phyloP scores from a whole-genome alignment of 2,888 invertebrate genomes.

The Strigamia maritima region DNA sequence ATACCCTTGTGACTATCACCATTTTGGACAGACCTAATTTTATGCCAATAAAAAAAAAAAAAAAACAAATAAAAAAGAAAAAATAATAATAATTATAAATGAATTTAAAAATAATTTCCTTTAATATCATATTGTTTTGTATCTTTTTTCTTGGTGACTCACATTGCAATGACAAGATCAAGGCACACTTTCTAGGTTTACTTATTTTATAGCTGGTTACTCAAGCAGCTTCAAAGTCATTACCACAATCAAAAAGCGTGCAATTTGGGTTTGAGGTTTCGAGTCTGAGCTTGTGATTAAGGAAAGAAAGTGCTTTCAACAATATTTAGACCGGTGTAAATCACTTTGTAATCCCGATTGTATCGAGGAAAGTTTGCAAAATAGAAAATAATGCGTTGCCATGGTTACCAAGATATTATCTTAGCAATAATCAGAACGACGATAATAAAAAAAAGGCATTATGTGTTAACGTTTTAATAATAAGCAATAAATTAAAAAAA shows the following conservation, averaged over 20 bases:
- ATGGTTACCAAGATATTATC: neutral
- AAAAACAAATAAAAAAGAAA: neutral
- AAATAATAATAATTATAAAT: neutral
- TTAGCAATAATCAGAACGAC: neutral
- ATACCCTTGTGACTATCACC: constrained; percentile 35
- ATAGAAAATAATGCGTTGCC: neutral
- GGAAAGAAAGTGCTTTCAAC: constrained; percentile 5
- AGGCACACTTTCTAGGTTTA: constrained; percentile 20
- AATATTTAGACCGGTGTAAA: constrained; percentile 15
- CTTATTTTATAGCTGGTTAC: constrained; percentile 20
- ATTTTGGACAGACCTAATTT: neutral
- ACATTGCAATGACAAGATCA: constrained; percentile 5
- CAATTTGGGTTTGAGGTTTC: constrained; percentile 18
- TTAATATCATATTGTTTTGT: neutral
- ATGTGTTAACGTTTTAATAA: neutral
- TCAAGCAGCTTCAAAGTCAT: constrained; percentile 20
- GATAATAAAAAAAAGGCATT: neutral
- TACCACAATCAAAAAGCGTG: constrained; percentile 7
- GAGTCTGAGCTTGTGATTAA: constrained; percentile 7
- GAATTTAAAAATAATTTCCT: neutral
- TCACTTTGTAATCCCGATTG: neutral
- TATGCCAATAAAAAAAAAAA: neutral
- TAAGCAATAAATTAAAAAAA: neutral
- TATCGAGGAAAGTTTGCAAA: neutral
- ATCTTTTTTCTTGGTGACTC: neutral